Percentiles rank a stretch among this genome's conserved stretches.
These are phyloP conservation scores for Siniperca chuatsi DNA, from an alignment of 2,113 vertebrate species.

Conservation along the genomic window DNA sequence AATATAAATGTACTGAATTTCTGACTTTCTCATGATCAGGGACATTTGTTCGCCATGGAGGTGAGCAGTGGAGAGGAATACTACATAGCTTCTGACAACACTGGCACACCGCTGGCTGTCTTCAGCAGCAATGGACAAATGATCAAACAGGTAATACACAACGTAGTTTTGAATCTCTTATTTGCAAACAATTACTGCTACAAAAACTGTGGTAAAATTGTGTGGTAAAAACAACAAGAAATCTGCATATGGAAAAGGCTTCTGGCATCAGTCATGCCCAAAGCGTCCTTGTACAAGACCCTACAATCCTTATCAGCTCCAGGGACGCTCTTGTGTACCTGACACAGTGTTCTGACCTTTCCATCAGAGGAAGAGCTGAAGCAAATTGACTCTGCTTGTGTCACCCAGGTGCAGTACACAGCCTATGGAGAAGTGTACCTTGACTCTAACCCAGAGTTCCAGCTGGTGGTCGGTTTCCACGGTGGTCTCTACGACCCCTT, in stretches of 20 bases:
- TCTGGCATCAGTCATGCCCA: neutral
- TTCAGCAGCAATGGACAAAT: slow-evolving; percentile 99
- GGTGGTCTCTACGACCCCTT: slow-evolving; percentile 97
- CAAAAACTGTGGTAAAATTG: neutral
- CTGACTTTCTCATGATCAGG: slow-evolving; percentile 68
- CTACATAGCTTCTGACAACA: slow-evolving; percentile 98
- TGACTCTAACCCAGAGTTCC: slow-evolving; percentile 98
- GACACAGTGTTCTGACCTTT: slow-evolving; percentile 5
- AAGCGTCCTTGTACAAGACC: neutral
- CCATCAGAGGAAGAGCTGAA: neutral
- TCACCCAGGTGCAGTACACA: slow-evolving; percentile 91
- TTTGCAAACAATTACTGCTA: neutral
- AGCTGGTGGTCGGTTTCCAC: slow-evolving; percentile 96
- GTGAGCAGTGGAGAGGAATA: slow-evolving; percentile 98
- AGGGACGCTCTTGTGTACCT: neutral
- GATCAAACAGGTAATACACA: slow-evolving; percentile 90
- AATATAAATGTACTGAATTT: neutral
- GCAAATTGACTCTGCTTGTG: neutral
- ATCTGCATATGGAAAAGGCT: neutral
- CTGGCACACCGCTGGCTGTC: slow-evolving; percentile 94
- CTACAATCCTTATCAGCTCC: slow-evolving; percentile 6
- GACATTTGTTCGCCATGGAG: slow-evolving; percentile 99
- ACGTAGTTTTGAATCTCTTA: neutral
- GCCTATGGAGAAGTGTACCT: slow-evolving; percentile 98
- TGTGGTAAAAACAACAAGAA: neutral